Conservation (phyloP, 2,888 invertebrate species). For the Lagria hirta region DNA sequence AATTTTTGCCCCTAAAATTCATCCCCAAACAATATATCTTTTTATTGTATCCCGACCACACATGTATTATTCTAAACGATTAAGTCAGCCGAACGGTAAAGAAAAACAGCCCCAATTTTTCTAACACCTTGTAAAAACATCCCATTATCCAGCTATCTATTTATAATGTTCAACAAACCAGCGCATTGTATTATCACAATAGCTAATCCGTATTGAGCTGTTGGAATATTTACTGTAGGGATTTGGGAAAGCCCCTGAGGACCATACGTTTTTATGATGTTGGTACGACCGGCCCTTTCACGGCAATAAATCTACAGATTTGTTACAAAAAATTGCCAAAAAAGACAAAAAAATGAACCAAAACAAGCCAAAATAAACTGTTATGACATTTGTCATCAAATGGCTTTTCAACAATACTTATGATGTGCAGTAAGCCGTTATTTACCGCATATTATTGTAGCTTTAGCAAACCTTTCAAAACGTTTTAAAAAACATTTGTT, state of each 20-base stretch:
- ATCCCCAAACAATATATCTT: no score
- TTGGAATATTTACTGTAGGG: slow-evolving; percentile 34
- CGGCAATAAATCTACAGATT: slow-evolving; percentile 32
- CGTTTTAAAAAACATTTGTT: no score
- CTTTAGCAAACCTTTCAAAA: no score
- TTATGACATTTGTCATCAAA: no score
- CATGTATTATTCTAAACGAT: slow-evolving; percentile 27
- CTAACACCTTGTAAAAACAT: slow-evolving; percentile 52
- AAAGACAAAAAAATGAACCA: no score
- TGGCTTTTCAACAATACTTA: no score
- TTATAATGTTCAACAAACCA: slow-evolving; percentile 42
- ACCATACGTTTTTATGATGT: slow-evolving; percentile 7
- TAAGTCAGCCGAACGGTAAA: slow-evolving; percentile 20
- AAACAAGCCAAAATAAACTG: no score
- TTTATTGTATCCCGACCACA: slow-evolving; percentile 12
- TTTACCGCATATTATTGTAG: no score
- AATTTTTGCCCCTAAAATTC: no score
- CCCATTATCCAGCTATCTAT: slow-evolving; percentile 50
- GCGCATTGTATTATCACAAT: slow-evolving; percentile 19
- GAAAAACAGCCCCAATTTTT: slow-evolving; percentile 33
- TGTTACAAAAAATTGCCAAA: no score
- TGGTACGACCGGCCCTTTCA: slow-evolving; percentile 31
- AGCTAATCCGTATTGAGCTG: slow-evolving; percentile 28
- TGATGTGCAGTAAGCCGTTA: no score
- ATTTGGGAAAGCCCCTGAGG: slow-evolving; percentile 32